Percentiles rank a stretch among this genome's conserved stretches.
These are phyloP conservation scores for Brachypteracias leptosomus DNA, from an alignment of 2,113 vertebrate species.

Conservation along the genomic window DNA sequence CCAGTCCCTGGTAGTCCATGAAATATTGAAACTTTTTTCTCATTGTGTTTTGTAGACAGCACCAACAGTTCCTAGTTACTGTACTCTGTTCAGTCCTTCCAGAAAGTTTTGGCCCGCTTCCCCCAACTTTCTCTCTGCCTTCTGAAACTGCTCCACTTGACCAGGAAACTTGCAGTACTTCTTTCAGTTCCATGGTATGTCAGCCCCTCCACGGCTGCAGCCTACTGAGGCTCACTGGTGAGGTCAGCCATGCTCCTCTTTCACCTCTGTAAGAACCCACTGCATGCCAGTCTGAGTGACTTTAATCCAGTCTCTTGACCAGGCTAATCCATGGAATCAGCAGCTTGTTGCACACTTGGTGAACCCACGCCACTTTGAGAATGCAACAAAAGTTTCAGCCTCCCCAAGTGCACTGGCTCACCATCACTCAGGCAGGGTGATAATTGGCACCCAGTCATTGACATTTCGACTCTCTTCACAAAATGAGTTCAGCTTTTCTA, in stretches of 20 bases:
- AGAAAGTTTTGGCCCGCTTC: constrained; percentile 25
- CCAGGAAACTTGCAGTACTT: constrained; percentile 53
- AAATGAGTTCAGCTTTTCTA: constrained; percentile 88
- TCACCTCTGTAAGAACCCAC: constrained; percentile 66
- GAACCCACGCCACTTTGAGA: constrained; percentile 75
- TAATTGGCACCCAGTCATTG: constrained; percentile 93
- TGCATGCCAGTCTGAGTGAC: constrained; percentile 75
- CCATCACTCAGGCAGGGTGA: constrained; percentile 92
- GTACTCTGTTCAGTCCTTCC: constrained; percentile 26
- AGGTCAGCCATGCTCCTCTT: constrained; percentile 49
- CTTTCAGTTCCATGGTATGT: constrained; percentile 56
- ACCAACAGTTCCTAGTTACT: constrained; percentile 32
- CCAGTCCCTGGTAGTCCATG: constrained; percentile 1
- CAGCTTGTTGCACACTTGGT: constrained; percentile 72
- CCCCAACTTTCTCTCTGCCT: constrained; percentile 23
- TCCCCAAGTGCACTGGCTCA: neutral
- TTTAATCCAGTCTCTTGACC: constrained; percentile 77
- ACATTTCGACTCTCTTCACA: constrained; percentile 91
- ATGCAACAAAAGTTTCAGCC: constrained; percentile 75
- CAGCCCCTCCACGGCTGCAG: constrained; percentile 42
- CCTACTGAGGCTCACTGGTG: neutral
- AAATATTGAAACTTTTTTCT: neutral
- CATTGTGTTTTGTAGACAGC: neutral
- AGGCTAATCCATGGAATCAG: constrained; percentile 81
- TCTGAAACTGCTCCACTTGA: constrained; percentile 47